phyloP scores from a whole-genome alignment of 1,140 invertebrate species.

The Bombus confusus region DNA sequence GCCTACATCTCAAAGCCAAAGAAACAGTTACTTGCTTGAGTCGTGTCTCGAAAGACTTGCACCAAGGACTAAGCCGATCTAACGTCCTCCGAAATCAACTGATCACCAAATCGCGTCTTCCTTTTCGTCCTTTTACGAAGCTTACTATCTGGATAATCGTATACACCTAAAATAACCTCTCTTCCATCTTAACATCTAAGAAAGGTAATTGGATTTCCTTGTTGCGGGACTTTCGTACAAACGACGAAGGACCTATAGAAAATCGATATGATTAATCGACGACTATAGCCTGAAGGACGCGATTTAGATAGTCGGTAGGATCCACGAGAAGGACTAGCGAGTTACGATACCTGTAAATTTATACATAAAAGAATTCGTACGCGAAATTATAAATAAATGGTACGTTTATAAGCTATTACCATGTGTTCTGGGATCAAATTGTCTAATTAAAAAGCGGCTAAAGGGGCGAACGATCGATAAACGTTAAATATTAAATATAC shows the following conservation, averaged over 20 bases:
- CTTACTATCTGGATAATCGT: neutral
- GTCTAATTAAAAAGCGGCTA: slow-evolving; percentile 67
- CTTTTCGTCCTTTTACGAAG: neutral
- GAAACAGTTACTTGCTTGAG: neutral
- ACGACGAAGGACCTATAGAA: neutral
- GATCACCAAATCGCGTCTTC: slow-evolving; percentile 21
- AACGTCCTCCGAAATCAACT: neutral
- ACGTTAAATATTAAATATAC: slow-evolving; percentile 31
- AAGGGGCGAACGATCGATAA: slow-evolving; percentile 45
- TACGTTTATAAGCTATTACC: slow-evolving; percentile 64
- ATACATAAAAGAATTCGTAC: slow-evolving; percentile 64
- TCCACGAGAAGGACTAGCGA: slow-evolving; percentile 10
- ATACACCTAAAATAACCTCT: neutral
- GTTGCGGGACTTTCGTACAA: slow-evolving; percentile 4
- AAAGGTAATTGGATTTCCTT: neutral
- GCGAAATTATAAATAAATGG: slow-evolving; percentile 54
- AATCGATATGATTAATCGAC: slow-evolving; percentile 19
- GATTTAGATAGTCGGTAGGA: slow-evolving; percentile 20
- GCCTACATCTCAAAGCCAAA: slow-evolving; percentile 10
- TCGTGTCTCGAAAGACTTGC: neutral
- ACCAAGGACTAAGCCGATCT: neutral
- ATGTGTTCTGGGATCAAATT: slow-evolving; percentile 79
- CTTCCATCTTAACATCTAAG: neutral
- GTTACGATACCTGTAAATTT: slow-evolving; percentile 61
- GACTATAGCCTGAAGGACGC: neutral